phyloP scores from a whole-genome alignment of 2,888 invertebrate genomes.

The Drosophila eohydei region DNA sequence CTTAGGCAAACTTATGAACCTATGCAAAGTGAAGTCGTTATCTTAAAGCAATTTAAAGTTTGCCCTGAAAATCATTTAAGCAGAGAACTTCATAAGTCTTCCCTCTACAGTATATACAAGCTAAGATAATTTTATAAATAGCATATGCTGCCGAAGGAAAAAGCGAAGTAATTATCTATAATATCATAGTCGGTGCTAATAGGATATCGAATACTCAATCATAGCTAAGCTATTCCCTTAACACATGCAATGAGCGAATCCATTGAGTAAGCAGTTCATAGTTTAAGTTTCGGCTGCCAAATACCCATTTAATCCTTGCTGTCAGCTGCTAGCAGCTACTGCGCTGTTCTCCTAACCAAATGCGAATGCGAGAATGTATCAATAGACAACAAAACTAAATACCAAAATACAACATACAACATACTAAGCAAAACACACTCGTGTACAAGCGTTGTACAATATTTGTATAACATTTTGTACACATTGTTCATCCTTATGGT shows the following conservation, averaged over 20 bases:
- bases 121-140: too few relatives aligned
- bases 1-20: background rate
- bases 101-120: background rate
- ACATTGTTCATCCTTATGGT: slow-evolving; percentile 59
- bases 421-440: slow-evolving; percentile 28
- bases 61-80: background rate
- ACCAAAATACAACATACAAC: slow-evolving; percentile 18
- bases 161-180: background rate
- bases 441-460: slow-evolving; percentile 51
- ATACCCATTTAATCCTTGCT: slow-evolving; percentile 24
- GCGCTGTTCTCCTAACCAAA: background rate
- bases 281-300: slow-evolving; percentile 13
- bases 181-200: background rate
- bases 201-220: background rate
- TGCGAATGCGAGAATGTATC: slow-evolving; percentile 24
- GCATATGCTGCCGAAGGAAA: too few relatives aligned
- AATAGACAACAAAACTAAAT: slow-evolving; percentile 42
- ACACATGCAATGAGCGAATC: background rate
- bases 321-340: slow-evolving; percentile 1
- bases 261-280: slow-evolving; percentile 9
- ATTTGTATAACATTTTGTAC: slow-evolving; percentile 67
- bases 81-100: background rate
- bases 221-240: background rate
- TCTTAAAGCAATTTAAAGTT: slow-evolving; percentile 8
- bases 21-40: background rate